These are phyloP conservation scores for Probosciger aterrimus DNA, from an alignment of 2,113 vertebrate species.

Conservation along the genomic window DNA sequence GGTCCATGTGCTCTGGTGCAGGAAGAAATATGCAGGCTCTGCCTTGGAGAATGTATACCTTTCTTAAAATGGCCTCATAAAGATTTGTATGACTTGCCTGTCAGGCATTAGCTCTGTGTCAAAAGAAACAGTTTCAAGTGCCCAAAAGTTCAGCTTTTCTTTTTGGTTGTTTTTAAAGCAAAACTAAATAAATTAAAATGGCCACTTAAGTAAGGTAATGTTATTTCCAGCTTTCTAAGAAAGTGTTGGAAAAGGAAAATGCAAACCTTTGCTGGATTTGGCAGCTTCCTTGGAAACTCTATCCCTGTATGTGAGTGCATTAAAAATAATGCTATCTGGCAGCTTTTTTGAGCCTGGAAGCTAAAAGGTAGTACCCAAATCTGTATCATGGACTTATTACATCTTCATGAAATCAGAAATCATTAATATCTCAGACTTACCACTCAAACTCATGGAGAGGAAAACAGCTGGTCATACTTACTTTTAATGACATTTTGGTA, in stretches of 20 bases:
- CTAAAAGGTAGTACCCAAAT: constrained; percentile 9
- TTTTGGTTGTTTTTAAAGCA: background rate
- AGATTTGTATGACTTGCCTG: background rate
- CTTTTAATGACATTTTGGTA: background rate
- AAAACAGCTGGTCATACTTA: background rate
- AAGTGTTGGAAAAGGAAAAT: constrained; percentile 4
- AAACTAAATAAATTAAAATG: constrained; percentile 3
- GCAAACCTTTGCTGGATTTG: constrained; percentile 18
- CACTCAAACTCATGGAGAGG: background rate
- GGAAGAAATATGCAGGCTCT: background rate
- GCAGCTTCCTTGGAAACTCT: constrained; percentile 42
- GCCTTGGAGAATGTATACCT: background rate
- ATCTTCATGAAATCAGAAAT: constrained; percentile 4
- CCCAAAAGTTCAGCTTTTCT: background rate
- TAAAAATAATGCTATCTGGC: constrained; percentile 39
- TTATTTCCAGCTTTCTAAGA: constrained; percentile 52
- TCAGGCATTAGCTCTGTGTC: background rate
- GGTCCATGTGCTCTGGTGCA: background rate
- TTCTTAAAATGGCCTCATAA: background rate
- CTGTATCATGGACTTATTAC: background rate
- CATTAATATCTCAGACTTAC: background rate
- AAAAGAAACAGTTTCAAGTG: background rate
- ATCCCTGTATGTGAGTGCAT: background rate
- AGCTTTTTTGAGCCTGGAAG: constrained; percentile 29
- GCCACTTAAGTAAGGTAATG: background rate